phyloP scores from a whole-genome alignment of 2,888 invertebrate genomes.

The Epicampocera succincta region DNA sequence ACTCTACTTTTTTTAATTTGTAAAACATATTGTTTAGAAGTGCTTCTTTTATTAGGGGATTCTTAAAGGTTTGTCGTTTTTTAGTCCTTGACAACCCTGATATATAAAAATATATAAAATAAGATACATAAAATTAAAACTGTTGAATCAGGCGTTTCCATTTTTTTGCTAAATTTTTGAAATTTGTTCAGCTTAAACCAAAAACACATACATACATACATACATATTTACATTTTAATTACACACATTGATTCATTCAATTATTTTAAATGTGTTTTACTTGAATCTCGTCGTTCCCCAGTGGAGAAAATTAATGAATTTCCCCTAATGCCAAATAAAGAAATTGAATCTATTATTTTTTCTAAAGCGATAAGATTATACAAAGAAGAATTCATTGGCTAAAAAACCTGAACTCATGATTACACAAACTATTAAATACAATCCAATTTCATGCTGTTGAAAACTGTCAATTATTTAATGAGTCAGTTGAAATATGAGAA shows the following conservation, averaged over 20 bases:
- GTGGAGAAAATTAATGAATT: slow-evolving; percentile 39
- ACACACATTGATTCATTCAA: too few relatives aligned
- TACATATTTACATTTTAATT: not conserved
- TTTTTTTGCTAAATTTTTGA: too few relatives aligned
- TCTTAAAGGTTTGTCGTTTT: too few relatives aligned
- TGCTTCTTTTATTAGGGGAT: too few relatives aligned
- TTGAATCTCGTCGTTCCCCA: slow-evolving; percentile 34
- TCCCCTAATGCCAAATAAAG: slow-evolving; percentile 49
- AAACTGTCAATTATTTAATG: slow-evolving; percentile 33
- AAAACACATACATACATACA: not conserved
- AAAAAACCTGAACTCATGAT: not conserved
- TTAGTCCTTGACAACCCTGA: too few relatives aligned
- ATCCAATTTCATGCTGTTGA: slow-evolving; percentile 10
- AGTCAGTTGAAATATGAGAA: slow-evolving; percentile 28
- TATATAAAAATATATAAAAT: too few relatives aligned
- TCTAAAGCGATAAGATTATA: slow-evolving; percentile 15
- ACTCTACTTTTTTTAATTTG: too few relatives aligned
- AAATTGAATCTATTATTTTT: slow-evolving; percentile 4
- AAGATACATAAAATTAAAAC: too few relatives aligned
- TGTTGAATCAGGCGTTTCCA: too few relatives aligned
- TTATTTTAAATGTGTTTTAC: too few relatives aligned
- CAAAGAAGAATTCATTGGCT: slow-evolving; percentile 15
- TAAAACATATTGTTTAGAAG: too few relatives aligned
- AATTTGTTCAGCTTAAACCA: too few relatives aligned
- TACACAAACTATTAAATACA: slow-evolving; percentile 22